Evolutionary conservation across 2,888 invertebrate genomes (phyloP).

Genomic region (Cordilura impudica): DNA sequence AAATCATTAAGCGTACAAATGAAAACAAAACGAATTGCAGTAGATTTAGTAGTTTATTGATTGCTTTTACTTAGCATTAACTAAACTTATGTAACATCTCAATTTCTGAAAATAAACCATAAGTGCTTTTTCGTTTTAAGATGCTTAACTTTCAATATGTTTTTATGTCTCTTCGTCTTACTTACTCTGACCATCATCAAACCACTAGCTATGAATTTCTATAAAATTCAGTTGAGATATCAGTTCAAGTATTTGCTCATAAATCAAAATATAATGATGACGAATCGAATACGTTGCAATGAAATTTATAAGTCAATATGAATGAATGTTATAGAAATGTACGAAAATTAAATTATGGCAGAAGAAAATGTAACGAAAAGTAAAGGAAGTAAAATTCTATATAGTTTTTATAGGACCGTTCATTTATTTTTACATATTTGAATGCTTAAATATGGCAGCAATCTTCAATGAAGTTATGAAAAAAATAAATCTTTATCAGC

Average conservation of each 20-base stretch:
- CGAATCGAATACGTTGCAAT: conserved; percentile 46
- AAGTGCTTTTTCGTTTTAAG: conserved; percentile 11
- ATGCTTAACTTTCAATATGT: conserved; percentile 9
- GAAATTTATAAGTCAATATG: conserved; percentile 40
- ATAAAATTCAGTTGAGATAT: conserved; percentile 27
- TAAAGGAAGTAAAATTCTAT: neutral
- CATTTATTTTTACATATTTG: neutral
- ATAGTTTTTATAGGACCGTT: neutral
- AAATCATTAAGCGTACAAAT: neutral
- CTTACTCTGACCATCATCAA: neutral
- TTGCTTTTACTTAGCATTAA: conserved; percentile 27
- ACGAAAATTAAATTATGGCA: neutral
- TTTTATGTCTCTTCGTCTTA: neutral
- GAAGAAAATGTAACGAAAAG: neutral
- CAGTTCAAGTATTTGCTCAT: conserved; percentile 45
- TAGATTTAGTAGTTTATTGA: conserved; percentile 9
- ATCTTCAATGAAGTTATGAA: neutral
- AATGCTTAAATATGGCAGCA: neutral
- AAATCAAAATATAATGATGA: conserved; percentile 57
- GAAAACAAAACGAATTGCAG: neutral
- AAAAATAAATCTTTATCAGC: neutral
- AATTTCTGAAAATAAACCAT: conserved; percentile 27
- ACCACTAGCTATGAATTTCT: neutral
- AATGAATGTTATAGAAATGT: conserved; percentile 8
- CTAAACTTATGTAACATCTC: conserved; percentile 45